A percentile compares a stretch with the other conserved stretches of the same genome.
These are phyloP conservation scores for Vireo griseus DNA, from an alignment of 2,797 vertebrate species.

Conservation along the genomic window DNA sequence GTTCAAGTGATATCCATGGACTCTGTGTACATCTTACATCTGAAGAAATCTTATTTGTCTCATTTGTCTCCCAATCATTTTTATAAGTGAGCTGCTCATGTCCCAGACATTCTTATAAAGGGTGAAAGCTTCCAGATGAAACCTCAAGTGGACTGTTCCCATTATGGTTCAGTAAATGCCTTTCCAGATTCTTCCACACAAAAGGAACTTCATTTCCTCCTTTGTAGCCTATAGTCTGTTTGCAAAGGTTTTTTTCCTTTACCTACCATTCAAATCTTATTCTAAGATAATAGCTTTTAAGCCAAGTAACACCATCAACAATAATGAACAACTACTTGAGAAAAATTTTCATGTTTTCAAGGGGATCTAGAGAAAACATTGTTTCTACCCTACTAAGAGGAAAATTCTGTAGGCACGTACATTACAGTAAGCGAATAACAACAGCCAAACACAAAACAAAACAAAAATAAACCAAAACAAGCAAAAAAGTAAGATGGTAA, in stretches of 20 bases:
- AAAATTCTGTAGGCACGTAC: background rate
- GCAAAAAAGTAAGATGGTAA: background rate
- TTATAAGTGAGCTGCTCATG: background rate
- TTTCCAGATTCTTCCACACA: background rate
- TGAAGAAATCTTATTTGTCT: background rate
- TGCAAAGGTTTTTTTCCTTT: background rate
- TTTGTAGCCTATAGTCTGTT: background rate
- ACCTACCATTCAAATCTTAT: background rate
- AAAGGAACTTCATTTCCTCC: background rate
- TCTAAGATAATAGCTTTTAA: background rate
- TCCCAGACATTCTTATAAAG: background rate
- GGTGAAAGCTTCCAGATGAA: background rate
- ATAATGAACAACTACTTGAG: background rate
- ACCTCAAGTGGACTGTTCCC: background rate
- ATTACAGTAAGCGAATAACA: background rate
- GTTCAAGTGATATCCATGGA: background rate
- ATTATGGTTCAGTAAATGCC: background rate
- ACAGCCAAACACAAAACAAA: background rate
- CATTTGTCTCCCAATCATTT: background rate
- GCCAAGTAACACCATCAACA: background rate
- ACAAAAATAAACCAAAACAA: background rate
- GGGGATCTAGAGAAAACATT: background rate
- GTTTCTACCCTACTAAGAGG: background rate
- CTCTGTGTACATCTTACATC: background rate
- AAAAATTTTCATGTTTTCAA: background rate